Base-by-base conservation (phyloP, 2,797 vertebrate genomes). In the Selene dorsalis region DNA sequence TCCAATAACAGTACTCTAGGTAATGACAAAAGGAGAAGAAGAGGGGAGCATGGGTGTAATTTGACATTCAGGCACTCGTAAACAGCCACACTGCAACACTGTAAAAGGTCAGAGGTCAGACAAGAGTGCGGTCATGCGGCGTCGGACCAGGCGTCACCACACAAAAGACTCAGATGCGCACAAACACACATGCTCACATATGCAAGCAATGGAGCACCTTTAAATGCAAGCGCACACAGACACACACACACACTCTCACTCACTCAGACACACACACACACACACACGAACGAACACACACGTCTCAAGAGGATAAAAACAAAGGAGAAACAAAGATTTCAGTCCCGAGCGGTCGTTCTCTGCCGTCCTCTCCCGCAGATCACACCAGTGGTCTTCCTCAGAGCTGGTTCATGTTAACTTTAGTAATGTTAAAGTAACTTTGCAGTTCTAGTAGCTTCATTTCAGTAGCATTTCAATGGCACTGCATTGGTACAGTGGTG, bases 21-120 rank as follows among this genome's bases (percentile, higher is more conserved):
- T 74, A 61, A 61, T 73, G 79, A 79, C 75, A 71, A 24, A 70
- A 35, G 75, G 30, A 50, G 32, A 30, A 67, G 52, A 58, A n/a
- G 39, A 66, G 56, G 75, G 67, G 47, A 53, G 53, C 52, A 35
- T 16, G 59, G 70, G 60, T 17, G 41, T 79, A 69, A 30, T 73
- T 57, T 79, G 67, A 92, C 90, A 93, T 93, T 93, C 91, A 90
- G 92, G 88, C 90, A 88, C 89, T 88, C 86, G 74, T 73, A 55
- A 85, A 80, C 74, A 82, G 90, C 87, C 78, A 87, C 84, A 56
- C 88, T 85, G 87, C 81, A 90, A 91, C 86, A 87, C 90, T 87
- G 84, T 81, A 79, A 88, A 78, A 87, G 81, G 77, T 85, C 79
- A 71, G 82, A 88, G 86, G 85, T 91, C 89, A 84, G 88, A 88